Evolutionary conservation across 2,888 invertebrate genomes (phyloP).

Genomic region (Prenolepis imparis): DNA sequence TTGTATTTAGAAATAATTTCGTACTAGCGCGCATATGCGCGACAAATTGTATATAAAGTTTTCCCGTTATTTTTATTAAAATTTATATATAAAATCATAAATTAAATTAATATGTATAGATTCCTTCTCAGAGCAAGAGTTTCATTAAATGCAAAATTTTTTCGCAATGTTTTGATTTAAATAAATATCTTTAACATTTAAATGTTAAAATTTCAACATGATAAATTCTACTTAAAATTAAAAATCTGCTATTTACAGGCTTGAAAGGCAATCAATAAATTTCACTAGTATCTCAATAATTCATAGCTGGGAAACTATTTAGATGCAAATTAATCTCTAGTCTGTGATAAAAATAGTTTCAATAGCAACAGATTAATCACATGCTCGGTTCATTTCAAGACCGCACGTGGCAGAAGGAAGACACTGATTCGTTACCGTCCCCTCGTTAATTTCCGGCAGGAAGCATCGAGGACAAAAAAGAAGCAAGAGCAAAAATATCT

Average conservation of each 20-base stretch:
- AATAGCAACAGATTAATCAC: constrained; percentile 31
- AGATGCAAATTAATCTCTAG: constrained; percentile 18
- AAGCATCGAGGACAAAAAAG: constrained; percentile 48
- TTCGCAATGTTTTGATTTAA: not conserved
- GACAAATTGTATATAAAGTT: not conserved
- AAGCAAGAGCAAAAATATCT: constrained; percentile 45
- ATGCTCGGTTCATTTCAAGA: constrained; percentile 28
- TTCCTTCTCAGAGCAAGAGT: not conserved
- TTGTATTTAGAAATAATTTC: constrained; percentile 40
- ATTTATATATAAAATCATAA: not conserved
- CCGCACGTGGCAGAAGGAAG: constrained; percentile 49
- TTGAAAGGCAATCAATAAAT: not conserved
- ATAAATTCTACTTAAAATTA: not conserved
- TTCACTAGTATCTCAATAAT: not conserved
- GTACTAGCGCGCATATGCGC: not conserved
- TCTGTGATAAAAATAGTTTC: constrained; percentile 12
- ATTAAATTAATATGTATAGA: not conserved
- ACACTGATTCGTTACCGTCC: constrained; percentile 56
- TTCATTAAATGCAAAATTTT: not conserved
- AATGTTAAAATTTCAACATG: constrained; percentile 1
- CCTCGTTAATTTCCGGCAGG: constrained; percentile 62
- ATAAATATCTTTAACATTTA: not conserved
- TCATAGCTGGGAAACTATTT: not conserved
- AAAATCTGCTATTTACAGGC: not conserved
- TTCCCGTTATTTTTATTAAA: not conserved